Evolutionary conservation across 2,888 invertebrate species (phyloP), one percentile per base, ranked within the genome.

Genomic region (Lasioglossum vierecki): DNA sequence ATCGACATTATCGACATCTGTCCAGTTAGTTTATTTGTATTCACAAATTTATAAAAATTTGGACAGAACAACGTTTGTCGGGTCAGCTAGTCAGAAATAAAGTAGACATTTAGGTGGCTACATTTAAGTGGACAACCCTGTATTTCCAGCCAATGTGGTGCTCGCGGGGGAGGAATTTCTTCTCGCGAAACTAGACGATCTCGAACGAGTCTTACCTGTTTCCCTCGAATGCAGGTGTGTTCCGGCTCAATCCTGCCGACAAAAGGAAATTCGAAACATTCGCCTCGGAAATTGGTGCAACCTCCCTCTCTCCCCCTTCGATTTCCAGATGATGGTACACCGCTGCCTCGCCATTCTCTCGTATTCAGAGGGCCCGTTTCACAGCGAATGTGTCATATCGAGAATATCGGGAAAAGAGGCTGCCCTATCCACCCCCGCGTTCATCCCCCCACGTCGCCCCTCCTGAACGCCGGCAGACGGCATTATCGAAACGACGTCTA

Each of bases 221-320:
- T 79, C 74, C 49, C 39, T 18, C 39, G 60, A 41, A 49, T 74
- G 57, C 74, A 74, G 73, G 53, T 53, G 79, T 63, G 35, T 82
- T 68, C 44, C 26, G 18, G 68, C 13, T 57, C 26, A 66, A 74
- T 35, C 77, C 35, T 18, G n/a, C 44, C 35, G 26, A 18, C 44
- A 41, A 18, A 72, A 71, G 85, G 75, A 74, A 84, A 79, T 76
- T 76, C 78, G 81, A 78, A 81, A 86, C 78, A 60, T 76, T 79
- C 76, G 57, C 57, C 53, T 26, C 41, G 72, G 66, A 85, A 81
- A 85, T 84, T 41, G 80, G 76, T 26, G 68, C 46, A 8, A 4
- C 49, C 30, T 2, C 46, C 2, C 44, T n/a, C 18, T 2, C 63
- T 63, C 53, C 9, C 22, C 53, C 26, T 26, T 49, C 49, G 44